Base-by-base conservation (phyloP, 2,113 vertebrate species). In the Caretta caretta region DNA sequence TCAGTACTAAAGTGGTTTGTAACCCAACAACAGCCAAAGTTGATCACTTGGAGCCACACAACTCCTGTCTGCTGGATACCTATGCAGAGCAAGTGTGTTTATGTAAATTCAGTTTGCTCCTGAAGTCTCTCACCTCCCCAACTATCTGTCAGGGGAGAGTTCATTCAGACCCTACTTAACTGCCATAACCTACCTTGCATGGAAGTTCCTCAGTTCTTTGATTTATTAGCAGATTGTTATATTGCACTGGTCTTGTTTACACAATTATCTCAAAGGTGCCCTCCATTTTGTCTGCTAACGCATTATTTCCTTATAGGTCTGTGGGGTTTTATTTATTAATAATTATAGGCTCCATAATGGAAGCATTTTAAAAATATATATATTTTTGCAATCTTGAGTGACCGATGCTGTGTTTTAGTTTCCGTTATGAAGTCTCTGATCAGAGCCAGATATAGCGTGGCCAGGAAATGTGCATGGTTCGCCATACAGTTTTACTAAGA, bases 151-250 rank as follows among this genome's bases (percentile, higher is more conserved):
- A 57, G 20, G 53, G 20, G 20, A 54, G 20, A 54, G 53, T 54
- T 54, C 20, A 54, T 20, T 57, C 24, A 57, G 56, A 27, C 25
- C 56, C 56, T 27, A 24, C 56, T 57, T 27, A 57, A 57, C 56
- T 57, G 31, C 9, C 35, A 69, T 69, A 97, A 92, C 54, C 96
- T 89, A 91, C 87, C 92, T 92, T 92, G 95, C 84, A 93, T 97
- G 92, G 31, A 69, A 69, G 62, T 65, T n/a, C 6, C 35, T 65
- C 56, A 96, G 95, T 89, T 57, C 62, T 89, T n/a, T 22, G 49
- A 84, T 86, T 97, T 93, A 90, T 84, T 88, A 92, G 80, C 35
- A 82, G 35, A 90, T 83, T 85, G 82, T 54, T 95, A 83, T 13
- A 94, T 20, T 90, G 81, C 57, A 25, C 42, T 88, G 25, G 11